phyloP scores from a whole-genome alignment of 1,140 invertebrate species.

The Anoplophora glabripennis region DNA sequence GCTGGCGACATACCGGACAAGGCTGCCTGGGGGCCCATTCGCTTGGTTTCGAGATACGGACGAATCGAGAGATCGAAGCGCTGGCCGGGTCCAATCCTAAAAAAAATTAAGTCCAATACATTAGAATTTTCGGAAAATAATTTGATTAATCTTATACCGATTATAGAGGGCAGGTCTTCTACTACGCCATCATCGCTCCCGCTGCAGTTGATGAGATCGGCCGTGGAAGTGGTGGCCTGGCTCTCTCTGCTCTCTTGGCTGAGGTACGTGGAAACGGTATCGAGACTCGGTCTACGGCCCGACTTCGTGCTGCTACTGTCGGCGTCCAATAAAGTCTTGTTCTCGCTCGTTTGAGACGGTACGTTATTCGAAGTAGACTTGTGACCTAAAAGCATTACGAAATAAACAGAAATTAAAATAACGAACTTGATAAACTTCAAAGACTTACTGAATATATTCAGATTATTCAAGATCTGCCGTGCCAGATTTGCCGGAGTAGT shows the following conservation, averaged over 20 bases:
- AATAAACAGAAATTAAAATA: too few relatives aligned
- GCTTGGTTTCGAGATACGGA: conserved; percentile 65
- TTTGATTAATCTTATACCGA: conserved; percentile 51
- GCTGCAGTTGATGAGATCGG: conserved; percentile 72
- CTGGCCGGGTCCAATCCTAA: conserved; percentile 63
- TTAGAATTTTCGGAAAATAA: background rate
- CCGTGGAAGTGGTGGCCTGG: conserved; percentile 54
- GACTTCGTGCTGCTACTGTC: conserved; percentile 70
- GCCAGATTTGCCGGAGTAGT: conserved; percentile 62
- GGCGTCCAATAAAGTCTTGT: conserved; percentile 56
- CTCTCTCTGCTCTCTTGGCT: conserved; percentile 77
- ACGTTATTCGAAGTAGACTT: conserved; percentile 35
- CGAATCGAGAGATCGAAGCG: conserved; percentile 72
- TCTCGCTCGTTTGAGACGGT: conserved; percentile 32
- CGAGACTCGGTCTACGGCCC: conserved; percentile 72
- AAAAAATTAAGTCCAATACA: conserved; percentile 4
- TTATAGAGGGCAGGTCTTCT: conserved; percentile 43
- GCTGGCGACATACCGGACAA: conserved; percentile 66
- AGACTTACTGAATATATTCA: conserved; percentile 73
- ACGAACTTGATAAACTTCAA: too few relatives aligned
- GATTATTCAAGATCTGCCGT: conserved; percentile 71
- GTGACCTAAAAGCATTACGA: conserved; percentile 29
- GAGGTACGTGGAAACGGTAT: conserved; percentile 84
- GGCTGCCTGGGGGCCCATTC: conserved; percentile 60
- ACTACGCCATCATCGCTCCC: conserved; percentile 65